These are phyloP conservation scores for Strix occidentalis DNA, from an alignment of 2,797 vertebrate species.

Conservation along the genomic window DNA sequence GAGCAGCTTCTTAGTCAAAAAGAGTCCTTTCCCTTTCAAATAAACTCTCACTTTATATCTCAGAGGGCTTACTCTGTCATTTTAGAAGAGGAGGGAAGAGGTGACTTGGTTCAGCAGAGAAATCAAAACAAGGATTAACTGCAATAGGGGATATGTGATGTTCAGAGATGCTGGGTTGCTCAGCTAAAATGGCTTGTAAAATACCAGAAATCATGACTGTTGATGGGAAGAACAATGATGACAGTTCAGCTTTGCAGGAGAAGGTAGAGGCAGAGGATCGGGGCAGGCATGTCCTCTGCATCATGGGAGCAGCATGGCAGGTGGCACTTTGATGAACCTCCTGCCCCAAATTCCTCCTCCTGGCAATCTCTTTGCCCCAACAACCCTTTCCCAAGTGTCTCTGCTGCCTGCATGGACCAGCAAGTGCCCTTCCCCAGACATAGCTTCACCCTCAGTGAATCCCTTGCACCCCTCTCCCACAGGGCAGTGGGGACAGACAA, in stretches of 20 bases:
- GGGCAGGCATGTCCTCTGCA: neutral
- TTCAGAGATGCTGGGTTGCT: neutral
- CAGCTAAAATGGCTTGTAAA: neutral
- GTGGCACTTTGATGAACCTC: neutral
- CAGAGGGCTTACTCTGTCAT: neutral
- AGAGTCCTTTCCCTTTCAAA: neutral
- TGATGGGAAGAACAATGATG: neutral
- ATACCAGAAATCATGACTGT: neutral
- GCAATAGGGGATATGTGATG: neutral
- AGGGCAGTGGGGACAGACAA: neutral
- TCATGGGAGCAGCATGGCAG: rapidly evolving
- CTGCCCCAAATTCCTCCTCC: neutral
- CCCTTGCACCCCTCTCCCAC: neutral
- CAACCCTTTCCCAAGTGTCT: neutral
- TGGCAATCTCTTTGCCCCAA: neutral
- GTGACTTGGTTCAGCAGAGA: neutral
- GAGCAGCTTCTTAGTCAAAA: neutral
- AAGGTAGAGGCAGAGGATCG: rapidly evolving
- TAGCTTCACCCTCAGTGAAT: neutral
- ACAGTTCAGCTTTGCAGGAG: neutral
- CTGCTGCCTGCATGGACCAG: neutral
- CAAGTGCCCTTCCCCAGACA: neutral
- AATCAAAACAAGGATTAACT: neutral
- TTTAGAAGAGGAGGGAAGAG: neutral
- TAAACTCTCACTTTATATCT: neutral